Base-by-base conservation (phyloP, 2,113 vertebrate genomes). In the Gnathonemus echidnorhynchus region DNA sequence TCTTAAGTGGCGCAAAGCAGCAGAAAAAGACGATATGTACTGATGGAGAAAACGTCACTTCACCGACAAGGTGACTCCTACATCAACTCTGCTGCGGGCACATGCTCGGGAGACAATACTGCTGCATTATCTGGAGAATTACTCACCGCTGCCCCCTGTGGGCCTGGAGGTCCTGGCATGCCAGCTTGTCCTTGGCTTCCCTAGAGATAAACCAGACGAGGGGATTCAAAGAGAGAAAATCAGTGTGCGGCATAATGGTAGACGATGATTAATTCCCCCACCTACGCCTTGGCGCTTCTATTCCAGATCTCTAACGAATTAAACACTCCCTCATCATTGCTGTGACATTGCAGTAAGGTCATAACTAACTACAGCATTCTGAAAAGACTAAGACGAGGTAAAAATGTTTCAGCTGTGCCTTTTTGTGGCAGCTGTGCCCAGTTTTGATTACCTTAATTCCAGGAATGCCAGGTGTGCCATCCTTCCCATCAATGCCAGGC, bases 401-500 rank as follows among this genome's bases (percentile, higher is more conserved):
- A 21, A 88, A 24, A 88, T 88, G 84, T 84, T 85, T 45, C 35
- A 56, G 10, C 27, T 52, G 35, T 42, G 56, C 31, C 19, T 58
- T 24, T 66, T 46, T 11, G 42, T n/a, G 80, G 39, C 53, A 11
- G 46, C 15, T 15, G 24, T n/a, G 6, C 74, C 86, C 39, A 42
- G 66, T 6, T 45, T 49, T 7, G 3, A 94, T 91, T 95, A 98
- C 98, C 97, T 99, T 99, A 91, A 97, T 94, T 15, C 98, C 98
- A 0, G 98, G 98, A 92, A 95, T 96, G 0, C 98, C 98, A 0
- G 98, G 98, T 70, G 97, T 97, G 35, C 98, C 98, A 0, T 99
- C 98, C 93, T 99, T 99, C 91, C 98, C 98, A n/a, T 99, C 98
- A 9, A 99, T 98, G 77, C 98, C 98, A 0, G 98, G 98, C 62